Evolutionary conservation across 2,113 vertebrate genomes (phyloP).

Genomic region (Nesogale talazaci): DNA sequence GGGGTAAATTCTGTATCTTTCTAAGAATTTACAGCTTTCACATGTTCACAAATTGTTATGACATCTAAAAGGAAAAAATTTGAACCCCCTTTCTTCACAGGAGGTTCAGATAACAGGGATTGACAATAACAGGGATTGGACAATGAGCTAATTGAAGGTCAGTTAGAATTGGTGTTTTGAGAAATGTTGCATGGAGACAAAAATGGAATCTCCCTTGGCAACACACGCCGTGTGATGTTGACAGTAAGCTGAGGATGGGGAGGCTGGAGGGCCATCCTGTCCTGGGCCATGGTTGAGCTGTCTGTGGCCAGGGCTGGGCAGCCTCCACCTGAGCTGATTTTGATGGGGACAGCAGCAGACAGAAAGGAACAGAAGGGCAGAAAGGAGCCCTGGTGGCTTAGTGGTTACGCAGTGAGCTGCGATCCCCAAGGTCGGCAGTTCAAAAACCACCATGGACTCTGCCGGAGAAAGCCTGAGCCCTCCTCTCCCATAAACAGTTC

Average conservation of each 20-base stretch:
- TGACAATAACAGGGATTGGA: background rate
- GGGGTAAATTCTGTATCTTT: background rate
- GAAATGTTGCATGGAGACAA: background rate
- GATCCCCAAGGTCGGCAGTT: too few species aligned
- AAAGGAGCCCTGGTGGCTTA: too few species aligned
- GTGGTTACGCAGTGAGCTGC: too few species aligned
- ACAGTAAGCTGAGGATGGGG: background rate
- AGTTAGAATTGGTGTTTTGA: background rate
- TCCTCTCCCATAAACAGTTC: too few species aligned
- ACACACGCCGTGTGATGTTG: background rate
- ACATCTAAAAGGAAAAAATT: background rate
- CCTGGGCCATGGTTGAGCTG: background rate
- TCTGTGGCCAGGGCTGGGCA: background rate
- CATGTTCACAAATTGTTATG: conserved; percentile 17
- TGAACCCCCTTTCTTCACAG: background rate
- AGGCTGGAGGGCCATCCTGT: background rate
- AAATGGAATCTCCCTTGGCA: background rate
- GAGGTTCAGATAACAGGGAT: too few species aligned
- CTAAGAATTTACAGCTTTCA: background rate
- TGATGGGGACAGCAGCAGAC: background rate
- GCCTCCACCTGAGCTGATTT: background rate
- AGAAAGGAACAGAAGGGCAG: background rate
- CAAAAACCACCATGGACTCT: too few species aligned
- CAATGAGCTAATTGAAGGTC: background rate
- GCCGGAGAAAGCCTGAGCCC: too few species aligned